A percentile compares a stretch with the other conserved stretches of the same genome.
Conservation (phyloP, 1,140 invertebrate genomes). For the Acyrthosiphon pisum region DNA sequence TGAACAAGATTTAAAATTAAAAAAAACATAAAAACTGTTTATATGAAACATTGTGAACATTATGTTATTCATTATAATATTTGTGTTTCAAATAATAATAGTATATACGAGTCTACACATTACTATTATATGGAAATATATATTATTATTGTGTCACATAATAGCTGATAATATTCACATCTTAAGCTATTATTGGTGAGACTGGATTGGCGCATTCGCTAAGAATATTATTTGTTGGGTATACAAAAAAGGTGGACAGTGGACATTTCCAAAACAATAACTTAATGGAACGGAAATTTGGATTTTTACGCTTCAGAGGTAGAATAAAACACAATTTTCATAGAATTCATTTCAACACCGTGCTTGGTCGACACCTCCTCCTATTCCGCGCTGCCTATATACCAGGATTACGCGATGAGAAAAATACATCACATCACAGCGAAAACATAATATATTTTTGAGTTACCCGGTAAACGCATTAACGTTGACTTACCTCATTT, state of each 20-base stretch:
- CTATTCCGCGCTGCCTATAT: neutral
- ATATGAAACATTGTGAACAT: neutral
- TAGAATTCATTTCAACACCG: neutral
- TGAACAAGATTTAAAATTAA: neutral
- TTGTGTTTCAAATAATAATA: neutral
- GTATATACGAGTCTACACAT: neutral
- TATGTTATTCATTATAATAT: neutral
- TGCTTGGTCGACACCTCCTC: neutral
- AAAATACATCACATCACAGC: neutral
- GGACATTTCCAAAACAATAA: neutral
- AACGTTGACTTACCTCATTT: neutral
- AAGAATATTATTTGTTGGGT: neutral
- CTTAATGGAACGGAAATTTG: conserved; percentile 56
- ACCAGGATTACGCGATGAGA: neutral
- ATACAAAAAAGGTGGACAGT: neutral
- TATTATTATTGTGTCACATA: neutral
- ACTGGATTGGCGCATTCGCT: neutral
- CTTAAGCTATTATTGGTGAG: neutral
- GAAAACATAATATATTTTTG: conserved; percentile 7
- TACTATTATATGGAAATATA: neutral
- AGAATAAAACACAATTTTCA: conserved; percentile 57
- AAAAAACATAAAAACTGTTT: neutral
- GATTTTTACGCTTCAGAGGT: conserved; percentile 58
- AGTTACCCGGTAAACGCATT: conserved; percentile 12
- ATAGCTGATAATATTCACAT: neutral